A percentile compares a stretch with the other conserved stretches of the same genome.
phyloP scores from a whole-genome alignment of 2,888 invertebrate species.

The Aporophyla nigra region DNA sequence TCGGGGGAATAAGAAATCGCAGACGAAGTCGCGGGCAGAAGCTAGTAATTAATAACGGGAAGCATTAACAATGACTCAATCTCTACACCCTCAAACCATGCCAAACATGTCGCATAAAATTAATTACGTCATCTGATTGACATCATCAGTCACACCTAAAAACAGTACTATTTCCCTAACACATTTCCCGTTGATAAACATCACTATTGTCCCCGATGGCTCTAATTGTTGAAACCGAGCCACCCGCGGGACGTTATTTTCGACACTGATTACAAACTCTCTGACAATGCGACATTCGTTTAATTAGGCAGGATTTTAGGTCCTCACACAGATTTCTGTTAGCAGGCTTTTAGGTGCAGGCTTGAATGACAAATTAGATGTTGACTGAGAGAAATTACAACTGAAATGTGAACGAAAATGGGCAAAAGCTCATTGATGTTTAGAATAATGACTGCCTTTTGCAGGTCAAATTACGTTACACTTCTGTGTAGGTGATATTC shows the following conservation, averaged over 20 bases:
- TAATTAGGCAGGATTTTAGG: conserved; percentile 13
- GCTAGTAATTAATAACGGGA: background rate
- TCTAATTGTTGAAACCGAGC: conserved; percentile 46
- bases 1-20: no score
- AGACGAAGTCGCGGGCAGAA: no score
- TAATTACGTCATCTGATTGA: conserved; percentile 7
- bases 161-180: conserved; percentile 9
- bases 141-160: background rate
- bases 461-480: no score
- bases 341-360: background rate
- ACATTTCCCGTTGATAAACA: conserved; percentile 23
- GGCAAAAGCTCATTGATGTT: no score
- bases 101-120: background rate
- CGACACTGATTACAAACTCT: conserved; percentile 37
- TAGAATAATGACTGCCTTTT: no score
- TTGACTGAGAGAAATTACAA: no score
- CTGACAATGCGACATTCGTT: conserved; percentile 7
- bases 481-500: no score
- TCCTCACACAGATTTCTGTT: background rate
- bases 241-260: conserved; percentile 20
- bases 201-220: conserved; percentile 19
- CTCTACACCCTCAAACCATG: background rate
- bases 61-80: background rate
- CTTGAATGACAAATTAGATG: background rate
- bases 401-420: no score